Conservation (phyloP, 2,113 vertebrate species). For the Corythoichthys haematopterus region DNA sequence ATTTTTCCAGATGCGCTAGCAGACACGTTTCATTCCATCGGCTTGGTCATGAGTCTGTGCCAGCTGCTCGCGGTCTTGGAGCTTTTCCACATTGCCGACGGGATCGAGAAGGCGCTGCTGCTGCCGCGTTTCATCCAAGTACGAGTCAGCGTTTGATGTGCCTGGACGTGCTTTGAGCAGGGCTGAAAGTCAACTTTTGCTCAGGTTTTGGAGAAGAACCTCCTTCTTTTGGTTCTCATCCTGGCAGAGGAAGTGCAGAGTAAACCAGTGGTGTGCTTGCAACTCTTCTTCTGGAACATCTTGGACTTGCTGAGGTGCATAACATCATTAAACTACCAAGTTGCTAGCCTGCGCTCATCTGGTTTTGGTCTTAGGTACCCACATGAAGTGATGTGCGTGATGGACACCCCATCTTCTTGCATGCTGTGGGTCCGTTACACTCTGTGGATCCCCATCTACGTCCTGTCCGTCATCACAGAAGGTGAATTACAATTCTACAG, state of each 20-base stretch:
- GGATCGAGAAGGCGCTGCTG: conserved; percentile 78
- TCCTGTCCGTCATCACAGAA: conserved; percentile 80
- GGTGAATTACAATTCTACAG: conserved; percentile 60
- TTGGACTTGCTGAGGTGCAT: conserved; percentile 79
- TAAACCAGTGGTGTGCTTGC: conserved; percentile 80
- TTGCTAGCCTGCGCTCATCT: not conserved
- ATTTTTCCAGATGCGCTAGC: conserved; percentile 63
- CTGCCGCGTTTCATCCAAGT: conserved; percentile 85
- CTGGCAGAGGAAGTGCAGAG: conserved; percentile 87
- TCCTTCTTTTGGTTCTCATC: conserved; percentile 83
- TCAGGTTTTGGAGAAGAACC: conserved; percentile 85
- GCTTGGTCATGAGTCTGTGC: conserved; percentile 85
- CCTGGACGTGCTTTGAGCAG: no score
- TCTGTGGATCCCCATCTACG: conserved; percentile 79
- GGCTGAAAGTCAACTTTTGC: not conserved
- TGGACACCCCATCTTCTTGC: conserved; percentile 67
- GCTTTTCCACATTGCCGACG: conserved; percentile 81
- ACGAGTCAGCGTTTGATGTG: conserved; percentile 2
- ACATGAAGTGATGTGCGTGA: conserved; percentile 77
- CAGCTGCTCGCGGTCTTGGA: conserved; percentile 84
- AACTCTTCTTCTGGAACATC: conserved; percentile 89
- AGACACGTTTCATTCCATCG: conserved; percentile 88
- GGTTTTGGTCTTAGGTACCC: conserved; percentile 56
- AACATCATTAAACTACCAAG: not conserved
- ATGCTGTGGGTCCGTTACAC: conserved; percentile 84